Conservation (phyloP, 2,888 invertebrate species). For the Cancer borealis region DNA sequence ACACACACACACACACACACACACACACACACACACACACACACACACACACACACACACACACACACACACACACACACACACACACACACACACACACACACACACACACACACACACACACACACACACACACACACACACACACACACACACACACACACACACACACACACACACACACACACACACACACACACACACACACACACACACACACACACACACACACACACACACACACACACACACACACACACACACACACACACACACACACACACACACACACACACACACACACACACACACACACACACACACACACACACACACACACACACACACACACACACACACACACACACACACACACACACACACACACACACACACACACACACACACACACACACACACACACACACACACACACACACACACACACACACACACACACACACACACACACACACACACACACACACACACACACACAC, state of each 20-base stretch:
- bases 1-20: background rate
- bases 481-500: background rate
- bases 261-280: background rate
- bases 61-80: background rate
- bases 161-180: background rate
- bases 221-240: background rate
- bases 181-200: background rate
- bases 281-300: background rate
- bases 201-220: background rate
- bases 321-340: background rate
- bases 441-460: background rate
- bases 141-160: background rate
- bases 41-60: background rate
- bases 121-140: background rate
- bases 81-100: background rate
- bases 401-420: background rate
- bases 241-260: background rate
- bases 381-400: background rate
- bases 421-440: background rate
- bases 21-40: background rate
- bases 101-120: background rate
- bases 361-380: background rate
- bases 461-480: background rate
- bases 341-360: background rate
- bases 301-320: background rate